These are phyloP conservation scores for Heliconius cydno DNA, from an alignment of 2,888 invertebrate species.

Conservation along the genomic window DNA sequence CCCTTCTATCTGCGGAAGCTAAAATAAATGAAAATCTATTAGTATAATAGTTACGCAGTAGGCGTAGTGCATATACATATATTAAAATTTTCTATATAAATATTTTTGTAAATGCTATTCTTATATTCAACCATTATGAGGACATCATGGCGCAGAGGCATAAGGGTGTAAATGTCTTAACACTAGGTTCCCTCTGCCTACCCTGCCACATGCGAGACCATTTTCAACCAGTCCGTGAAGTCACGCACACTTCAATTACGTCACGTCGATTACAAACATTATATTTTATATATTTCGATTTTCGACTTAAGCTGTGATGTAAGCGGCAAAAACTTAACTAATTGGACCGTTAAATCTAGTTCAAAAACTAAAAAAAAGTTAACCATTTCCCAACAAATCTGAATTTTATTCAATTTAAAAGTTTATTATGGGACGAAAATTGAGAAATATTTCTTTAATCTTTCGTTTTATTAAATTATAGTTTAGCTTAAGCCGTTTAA, in stretches of 20 bases:
- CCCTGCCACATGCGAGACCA: too few relatives aligned
- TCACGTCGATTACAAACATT: neutral
- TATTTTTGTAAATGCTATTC: too few relatives aligned
- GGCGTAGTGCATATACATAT: too few relatives aligned
- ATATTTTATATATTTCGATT: constrained; percentile 4
- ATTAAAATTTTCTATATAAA: too few relatives aligned
- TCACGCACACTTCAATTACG: neutral
- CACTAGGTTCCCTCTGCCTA: too few relatives aligned
- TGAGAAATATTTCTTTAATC: constrained; percentile 6
- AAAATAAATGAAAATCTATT: too few relatives aligned
- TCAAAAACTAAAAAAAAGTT: neutral
- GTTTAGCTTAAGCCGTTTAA: neutral
- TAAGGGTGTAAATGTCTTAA: too few relatives aligned
- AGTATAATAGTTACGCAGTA: too few relatives aligned
- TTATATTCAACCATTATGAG: too few relatives aligned
- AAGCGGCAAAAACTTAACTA: neutral
- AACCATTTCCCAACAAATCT: constrained; percentile 11
- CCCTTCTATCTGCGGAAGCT: too few relatives aligned
- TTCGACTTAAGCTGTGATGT: constrained; percentile 1
- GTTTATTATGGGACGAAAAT: neutral
- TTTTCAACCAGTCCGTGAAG: too few relatives aligned
- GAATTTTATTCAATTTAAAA: constrained; percentile 23
- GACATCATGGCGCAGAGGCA: too few relatives aligned
- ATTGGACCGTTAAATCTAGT: constrained; percentile 23
- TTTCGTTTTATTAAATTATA: constrained; percentile 13